These are phyloP conservation scores for Micronycteris hirsuta DNA, from an alignment of 2,113 vertebrate genomes.

Conservation along the genomic window DNA sequence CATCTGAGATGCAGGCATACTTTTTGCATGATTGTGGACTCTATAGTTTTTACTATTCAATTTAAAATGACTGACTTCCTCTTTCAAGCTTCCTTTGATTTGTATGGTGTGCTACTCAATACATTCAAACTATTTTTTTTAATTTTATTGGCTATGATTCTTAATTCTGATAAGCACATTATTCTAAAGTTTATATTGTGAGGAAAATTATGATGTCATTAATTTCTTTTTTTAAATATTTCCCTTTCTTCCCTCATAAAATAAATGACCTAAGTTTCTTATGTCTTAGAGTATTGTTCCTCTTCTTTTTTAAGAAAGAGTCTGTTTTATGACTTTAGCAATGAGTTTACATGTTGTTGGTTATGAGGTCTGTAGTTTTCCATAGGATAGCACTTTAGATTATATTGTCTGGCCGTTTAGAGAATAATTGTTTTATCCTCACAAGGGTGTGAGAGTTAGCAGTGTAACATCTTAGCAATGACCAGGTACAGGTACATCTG, in stretches of 20 bases:
- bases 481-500: not conserved
- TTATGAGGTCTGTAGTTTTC: conserved; percentile 38
- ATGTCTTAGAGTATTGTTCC: not conserved
- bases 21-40: not conserved
- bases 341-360: not conserved
- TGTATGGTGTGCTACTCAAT: not conserved
- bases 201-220: conserved; percentile 26
- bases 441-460: not conserved
- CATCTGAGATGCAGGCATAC: not conserved
- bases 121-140: not conserved
- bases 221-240: conserved; percentile 30
- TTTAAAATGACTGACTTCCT: conserved; percentile 21
- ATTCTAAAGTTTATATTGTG: conserved; percentile 27
- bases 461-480: not conserved
- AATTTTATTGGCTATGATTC: conserved; percentile 4
- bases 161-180: conserved; percentile 25
- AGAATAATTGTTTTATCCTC: not conserved
- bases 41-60: not conserved
- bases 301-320: conserved; percentile 1
- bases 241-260: conserved; percentile 11
- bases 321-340: not conserved
- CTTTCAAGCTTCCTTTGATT: conserved; percentile 5
- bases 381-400: not conserved
- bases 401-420: not conserved
- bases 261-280: conserved; percentile 33